These are phyloP conservation scores for Rhingia campestris DNA, from an alignment of 2,888 invertebrate species.

Conservation along the genomic window DNA sequence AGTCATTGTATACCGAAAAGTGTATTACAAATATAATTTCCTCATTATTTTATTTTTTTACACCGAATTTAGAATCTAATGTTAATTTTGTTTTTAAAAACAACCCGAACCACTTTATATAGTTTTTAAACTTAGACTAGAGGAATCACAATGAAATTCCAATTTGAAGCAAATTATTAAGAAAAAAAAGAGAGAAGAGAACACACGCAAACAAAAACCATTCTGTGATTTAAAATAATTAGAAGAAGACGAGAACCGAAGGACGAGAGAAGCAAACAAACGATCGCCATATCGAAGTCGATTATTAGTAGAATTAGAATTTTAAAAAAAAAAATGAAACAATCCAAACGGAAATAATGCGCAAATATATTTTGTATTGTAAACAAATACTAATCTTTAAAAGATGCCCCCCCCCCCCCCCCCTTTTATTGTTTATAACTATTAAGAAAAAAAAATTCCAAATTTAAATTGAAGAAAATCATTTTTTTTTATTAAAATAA, in stretches of 20 bases:
- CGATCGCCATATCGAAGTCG: slow-evolving; percentile 70
- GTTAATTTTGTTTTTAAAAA: slow-evolving; percentile 32
- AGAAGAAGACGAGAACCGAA: slow-evolving; percentile 54
- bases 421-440: slow-evolving; percentile 37
- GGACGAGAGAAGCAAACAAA: slow-evolving; percentile 41
- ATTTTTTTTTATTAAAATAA: slow-evolving; percentile 2
- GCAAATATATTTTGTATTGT: slow-evolving; percentile 62
- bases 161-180: slow-evolving; percentile 43
- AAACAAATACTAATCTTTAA: slow-evolving; percentile 45
- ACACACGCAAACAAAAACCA: slow-evolving; percentile 67
- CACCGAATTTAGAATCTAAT: slow-evolving; percentile 37
- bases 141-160: slow-evolving; percentile 35
- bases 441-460: slow-evolving; percentile 42
- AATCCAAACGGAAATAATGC: slow-evolving; percentile 46
- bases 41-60: slow-evolving; percentile 9
- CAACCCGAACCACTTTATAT: slow-evolving; percentile 30
- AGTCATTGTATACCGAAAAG: slow-evolving; percentile 57
- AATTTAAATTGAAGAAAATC: slow-evolving; percentile 20
- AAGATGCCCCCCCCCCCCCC: too few species aligned
- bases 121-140: slow-evolving; percentile 43
- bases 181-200: slow-evolving; percentile 43
- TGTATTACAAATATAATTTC: slow-evolving; percentile 35
- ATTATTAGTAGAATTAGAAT: slow-evolving; percentile 65
- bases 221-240: slow-evolving; percentile 75
- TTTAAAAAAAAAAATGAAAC: slow-evolving; percentile 25